Evolutionary conservation across 1,140 invertebrate species (phyloP), one percentile per base, ranked within the genome.

Genomic region (Aleiodes sp.): DNA sequence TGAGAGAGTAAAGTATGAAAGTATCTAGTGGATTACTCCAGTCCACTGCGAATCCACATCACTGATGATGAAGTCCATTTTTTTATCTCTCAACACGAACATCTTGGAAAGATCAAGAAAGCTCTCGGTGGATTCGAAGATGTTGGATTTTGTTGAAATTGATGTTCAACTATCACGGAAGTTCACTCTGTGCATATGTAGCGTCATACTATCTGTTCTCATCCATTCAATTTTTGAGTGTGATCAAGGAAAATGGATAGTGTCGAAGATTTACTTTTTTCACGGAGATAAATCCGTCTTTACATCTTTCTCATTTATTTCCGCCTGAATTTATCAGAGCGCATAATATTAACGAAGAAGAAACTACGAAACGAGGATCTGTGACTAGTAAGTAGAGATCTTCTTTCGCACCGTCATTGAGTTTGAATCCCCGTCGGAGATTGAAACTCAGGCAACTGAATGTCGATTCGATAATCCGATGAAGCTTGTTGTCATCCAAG

Each of bases 401-500:
- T 21, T 1, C 19, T 52, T n/a, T 16, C 8, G 21, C 21, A 52
- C 19, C 26, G 46, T 52, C 26, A 21, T 4, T 16, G 21, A 24
- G 46, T 3, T 52, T 52, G n/a, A n/a, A 52, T 24, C 6, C 46
- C 3, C 16, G n/a, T n/a, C n/a, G n/a, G 46, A 52, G 46, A 24
- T 52, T 52, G 2, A 52, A 52, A 24, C 46, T 24, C 21, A 9
- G 21, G 26, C 46, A 26, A 52, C 46, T 52, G 19, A 24, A 52
- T 52, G 10, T 21, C 46, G 6, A 52, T 52, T 52, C 19, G 46
- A 24, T 52, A 52, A 52, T 52, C 46, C 16, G 46, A 10, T 10
- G 31, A 8, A 12, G 46, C 21, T 76, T 71, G 73, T 69, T 46
- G 63, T n/a, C 31, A 43, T 41, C 70, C 24, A 56, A 21, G 63